Base-by-base conservation (phyloP, 2,113 vertebrate species). In the Sinocyclocheilus rhinocerous region DNA sequence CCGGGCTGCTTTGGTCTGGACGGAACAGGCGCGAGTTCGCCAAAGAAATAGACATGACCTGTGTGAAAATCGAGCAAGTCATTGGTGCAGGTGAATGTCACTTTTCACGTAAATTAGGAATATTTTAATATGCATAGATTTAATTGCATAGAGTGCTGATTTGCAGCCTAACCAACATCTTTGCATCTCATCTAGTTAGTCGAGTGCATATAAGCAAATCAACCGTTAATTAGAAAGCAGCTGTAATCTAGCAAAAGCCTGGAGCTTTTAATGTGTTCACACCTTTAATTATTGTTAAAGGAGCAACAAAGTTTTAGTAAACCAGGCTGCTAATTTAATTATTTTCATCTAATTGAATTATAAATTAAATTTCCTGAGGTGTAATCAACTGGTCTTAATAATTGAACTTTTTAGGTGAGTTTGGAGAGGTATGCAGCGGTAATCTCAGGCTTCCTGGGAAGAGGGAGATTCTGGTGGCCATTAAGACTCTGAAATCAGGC, bases 51-150 rank as follows among this genome's bases (percentile, higher is more conserved):
- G 97, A 99, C 90, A 97, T 97, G 91, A 96, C 97, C 59, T 97
- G 96, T 92, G 97, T 98, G 89, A 99, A 99, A 95, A 99, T 99
- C 3, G 98, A 99, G 92, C 97, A 99, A 92, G 98, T 99, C 92
- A 99, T 99, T 0, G 98, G 98, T 85, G 97, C 98, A 97, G 98
- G 98, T 99, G 94, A 89, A 59, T 36, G 1, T 36, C 29, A 76
- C 20, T 52, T n/a, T 70, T 72, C 36, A 26, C 39, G 2, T 59
- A 36, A 29, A 45, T n/a, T 78, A 48, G 29, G 5, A 42, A 45
- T 76, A 24, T 18, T 42, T 45, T 29, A 80, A 39, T 63, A n/a
- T 50, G 73, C 73, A 6, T 48, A 57, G 55, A 8, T 57, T 57
- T 39, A 73, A 73, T 73, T 45, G 39, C 33, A 61, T 9, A 36